Base-by-base conservation (phyloP, 2,797 vertebrate species). In the Poecile montanus region DNA sequence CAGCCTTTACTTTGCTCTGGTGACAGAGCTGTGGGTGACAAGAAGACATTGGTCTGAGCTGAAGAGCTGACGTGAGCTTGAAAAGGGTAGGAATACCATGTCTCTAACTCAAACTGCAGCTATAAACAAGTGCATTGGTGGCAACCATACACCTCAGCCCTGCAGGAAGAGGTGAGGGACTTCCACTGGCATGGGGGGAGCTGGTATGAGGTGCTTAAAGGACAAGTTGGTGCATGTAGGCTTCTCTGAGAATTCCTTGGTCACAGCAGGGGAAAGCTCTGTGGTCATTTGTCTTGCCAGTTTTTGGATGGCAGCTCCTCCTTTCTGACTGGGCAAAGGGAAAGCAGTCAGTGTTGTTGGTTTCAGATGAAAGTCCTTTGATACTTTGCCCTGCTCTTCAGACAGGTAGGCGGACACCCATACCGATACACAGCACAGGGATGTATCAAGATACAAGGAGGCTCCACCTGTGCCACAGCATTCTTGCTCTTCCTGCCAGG, bases 201-300 rank as follows among this genome's bases (percentile, higher is more conserved):
- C 32, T 61, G 68, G 29, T 44, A 66, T 1, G 0, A 29, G 29
- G 16, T 1, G 0, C 61, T n/a, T 53, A 48, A 74, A 74, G 30
- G 27, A 67, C 27, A 63, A 47, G 15, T 2, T 70, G n/a, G 29
- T 45, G 23, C 15, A 36, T 6, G 3, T 23, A 56, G 50, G 61
- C 53, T 58, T 81, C 50, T 56, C 11, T 1, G 66, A 84, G 45
- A 40, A 40, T 42, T 71, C 30, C 30, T 19, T 50, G 30, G 27
- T 58, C 53, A 66, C 25, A 60, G 62, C 11, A 29, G 11, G 3
- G 11, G 19, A n/a, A 81, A 71, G 53, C n/a, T 48, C 70, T 45
- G 17, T 0, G 0, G 21, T 51, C 40, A n/a, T 47, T 81, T 48
- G 4, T 20, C 53, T 62, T 62, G 34, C 8, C 60, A 57, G 0